Evolutionary conservation across 1,140 invertebrate genomes (phyloP), one percentile per base, ranked within the genome.

Genomic region (Tenebrio molitor): DNA sequence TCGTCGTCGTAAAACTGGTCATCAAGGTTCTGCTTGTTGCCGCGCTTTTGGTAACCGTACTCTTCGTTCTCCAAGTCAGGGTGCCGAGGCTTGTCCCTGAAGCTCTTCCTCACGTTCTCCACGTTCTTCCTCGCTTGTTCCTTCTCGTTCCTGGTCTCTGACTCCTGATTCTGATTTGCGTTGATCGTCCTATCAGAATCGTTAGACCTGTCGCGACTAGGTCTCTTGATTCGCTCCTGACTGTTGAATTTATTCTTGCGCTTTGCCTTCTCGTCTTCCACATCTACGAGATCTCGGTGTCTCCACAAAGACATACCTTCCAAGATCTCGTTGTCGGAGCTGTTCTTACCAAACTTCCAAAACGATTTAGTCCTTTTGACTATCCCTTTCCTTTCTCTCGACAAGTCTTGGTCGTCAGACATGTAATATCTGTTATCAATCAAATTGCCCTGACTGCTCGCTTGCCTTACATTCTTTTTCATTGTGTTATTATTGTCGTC

Each of bases 221-320:
- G 44, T 42, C 36, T 74, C 23, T 71, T 39, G 0, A 71, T 12
- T 42, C 71, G 73, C 41, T 77, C 25, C 58, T 73, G 63, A 36
- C 69, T 78, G 25, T 76, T 75, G 14, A 71, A 66, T 76, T 73
- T 46, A 63, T 76, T 62, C 44, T 80, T 44, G 69, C 76, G 74
- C 72, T 84, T 76, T 76, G 83, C 80, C 79, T 88, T 81, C 75
- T 86, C 81, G 75, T 84, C 71, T 85, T 87, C 76, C 77, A 88
- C 88, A 84, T 92, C 91, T 0, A 95, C 92, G 39, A 94, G 85
- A 58, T 93, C 93, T n/a, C 92, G 84, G 80, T 94, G 93, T 79
- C 91, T 90, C 93, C 93, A 94, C 10, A 95, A 82, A 0, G 92
- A 89, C 93, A 95, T 95, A 0, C 93, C 93, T 74, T 93, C 92